Conservation (phyloP, 2,113 vertebrate species). For the Sphyrna mokarran region DNA sequence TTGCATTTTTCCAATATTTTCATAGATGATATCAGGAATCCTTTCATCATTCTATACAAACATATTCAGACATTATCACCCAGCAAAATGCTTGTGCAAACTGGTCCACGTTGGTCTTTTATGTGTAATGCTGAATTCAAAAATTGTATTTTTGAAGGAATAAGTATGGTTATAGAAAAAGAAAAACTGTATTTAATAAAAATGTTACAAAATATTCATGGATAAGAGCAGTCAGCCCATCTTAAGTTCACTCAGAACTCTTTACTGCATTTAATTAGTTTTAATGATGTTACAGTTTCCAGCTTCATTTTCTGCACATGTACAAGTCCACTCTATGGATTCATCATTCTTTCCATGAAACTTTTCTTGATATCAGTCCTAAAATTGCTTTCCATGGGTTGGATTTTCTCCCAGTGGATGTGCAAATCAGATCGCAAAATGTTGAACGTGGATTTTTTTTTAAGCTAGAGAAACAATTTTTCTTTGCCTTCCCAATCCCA, state of each 20-base stretch:
- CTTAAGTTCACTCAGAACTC: background rate
- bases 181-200: background rate
- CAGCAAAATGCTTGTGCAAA: background rate
- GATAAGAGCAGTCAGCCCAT: background rate
- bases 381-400: background rate
- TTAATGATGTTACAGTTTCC: background rate
- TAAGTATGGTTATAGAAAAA: background rate
- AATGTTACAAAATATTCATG: background rate
- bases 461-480: no score
- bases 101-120: background rate
- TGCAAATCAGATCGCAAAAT: no score
- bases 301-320: background rate
- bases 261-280: background rate
- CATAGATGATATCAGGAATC: background rate
- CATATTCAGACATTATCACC: background rate
- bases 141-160: background rate
- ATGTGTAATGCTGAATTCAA: background rate
- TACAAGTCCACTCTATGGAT: background rate
- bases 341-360: background rate
- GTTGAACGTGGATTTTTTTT: no score
- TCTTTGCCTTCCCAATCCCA: no score
- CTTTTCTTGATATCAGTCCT: background rate
- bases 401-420: background rate
- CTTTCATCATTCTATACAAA: constrained; percentile 2
- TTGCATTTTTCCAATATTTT: background rate